Evolutionary conservation across 2,797 vertebrate species (phyloP).

Genomic region (Micrastur ruficollis): DNA sequence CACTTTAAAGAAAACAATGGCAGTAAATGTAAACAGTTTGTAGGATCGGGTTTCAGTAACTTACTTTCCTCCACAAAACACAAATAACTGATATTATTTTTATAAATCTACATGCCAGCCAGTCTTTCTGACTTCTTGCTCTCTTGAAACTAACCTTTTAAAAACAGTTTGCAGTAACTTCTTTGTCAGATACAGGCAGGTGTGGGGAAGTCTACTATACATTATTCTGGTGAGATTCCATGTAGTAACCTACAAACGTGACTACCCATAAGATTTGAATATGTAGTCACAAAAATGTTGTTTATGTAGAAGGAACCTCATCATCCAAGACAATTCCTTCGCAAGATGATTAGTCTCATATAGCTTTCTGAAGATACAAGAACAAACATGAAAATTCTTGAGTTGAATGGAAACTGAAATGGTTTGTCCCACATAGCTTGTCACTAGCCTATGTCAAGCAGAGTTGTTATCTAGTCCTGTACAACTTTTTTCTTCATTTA

Average conservation of each 20-base stretch:
- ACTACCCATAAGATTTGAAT: not conserved
- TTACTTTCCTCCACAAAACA: not conserved
- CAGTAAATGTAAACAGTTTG: not conserved
- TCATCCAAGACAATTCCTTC: not conserved
- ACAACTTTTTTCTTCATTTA: not conserved
- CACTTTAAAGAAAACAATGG: not conserved
- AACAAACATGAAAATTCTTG: not conserved
- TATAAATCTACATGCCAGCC: not conserved
- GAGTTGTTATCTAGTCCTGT: not conserved
- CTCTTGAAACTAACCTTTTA: not conserved
- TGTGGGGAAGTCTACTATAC: not conserved
- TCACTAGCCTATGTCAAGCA: not conserved
- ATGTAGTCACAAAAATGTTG: not conserved
- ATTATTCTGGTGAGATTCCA: not conserved
- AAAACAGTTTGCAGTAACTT: not conserved
- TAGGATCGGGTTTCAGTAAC: not conserved
- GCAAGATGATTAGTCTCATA: not conserved
- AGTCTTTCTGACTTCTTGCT: not conserved
- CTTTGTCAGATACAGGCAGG: not conserved
- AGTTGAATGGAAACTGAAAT: not conserved
- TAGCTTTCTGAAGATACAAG: not conserved
- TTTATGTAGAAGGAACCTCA: not conserved
- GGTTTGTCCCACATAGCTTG: not conserved
- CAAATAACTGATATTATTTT: not conserved
- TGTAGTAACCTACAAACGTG: not conserved